These are phyloP conservation scores for Tiliqua scincoides DNA, from an alignment of 2,113 vertebrate species.

Conservation along the genomic window DNA sequence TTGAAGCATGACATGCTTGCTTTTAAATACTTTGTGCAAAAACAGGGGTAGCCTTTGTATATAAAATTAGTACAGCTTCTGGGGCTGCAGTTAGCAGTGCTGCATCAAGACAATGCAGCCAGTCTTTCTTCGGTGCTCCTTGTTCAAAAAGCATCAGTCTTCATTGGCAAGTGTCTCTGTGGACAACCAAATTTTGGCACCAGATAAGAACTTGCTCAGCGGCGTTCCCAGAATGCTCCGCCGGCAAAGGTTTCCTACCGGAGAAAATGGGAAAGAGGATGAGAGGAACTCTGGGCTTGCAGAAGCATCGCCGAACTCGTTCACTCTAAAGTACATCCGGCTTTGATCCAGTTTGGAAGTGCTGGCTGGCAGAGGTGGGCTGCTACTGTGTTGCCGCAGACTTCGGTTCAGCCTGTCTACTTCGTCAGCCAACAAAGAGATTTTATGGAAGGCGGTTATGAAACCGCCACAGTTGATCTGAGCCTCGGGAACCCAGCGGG, in stretches of 20 bases:
- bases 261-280: conserved; percentile 94
- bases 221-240: conserved; percentile 90
- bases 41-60: conserved; percentile 57
- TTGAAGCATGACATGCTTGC: conserved; percentile 59
- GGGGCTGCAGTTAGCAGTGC: conserved; percentile 57
- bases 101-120: conserved; percentile 52
- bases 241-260: conserved; percentile 91
- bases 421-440: conserved; percentile 89
- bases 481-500: conserved; percentile 95
- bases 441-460: conserved; percentile 85
- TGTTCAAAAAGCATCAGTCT: conserved; percentile 64
- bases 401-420: conserved; percentile 85
- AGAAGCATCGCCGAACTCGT: conserved; percentile 60
- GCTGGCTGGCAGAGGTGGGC: conserved; percentile 59
- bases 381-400: conserved; percentile 83
- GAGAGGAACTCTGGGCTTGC: conserved; percentile 85
- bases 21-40: conserved; percentile 81
- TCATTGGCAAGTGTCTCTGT: conserved; percentile 95
- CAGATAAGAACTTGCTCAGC: conserved; percentile 94
- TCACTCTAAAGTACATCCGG: conserved; percentile 89
- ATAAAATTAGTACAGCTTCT: conserved; percentile 66
- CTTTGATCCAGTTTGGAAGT: conserved; percentile 74
- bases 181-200: conserved; percentile 95
- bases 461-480: conserved; percentile 88
- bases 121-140: conserved; percentile 1